Conservation (phyloP, 2,888 invertebrate genomes). For the Stenoptilia bipunctidactyla region DNA sequence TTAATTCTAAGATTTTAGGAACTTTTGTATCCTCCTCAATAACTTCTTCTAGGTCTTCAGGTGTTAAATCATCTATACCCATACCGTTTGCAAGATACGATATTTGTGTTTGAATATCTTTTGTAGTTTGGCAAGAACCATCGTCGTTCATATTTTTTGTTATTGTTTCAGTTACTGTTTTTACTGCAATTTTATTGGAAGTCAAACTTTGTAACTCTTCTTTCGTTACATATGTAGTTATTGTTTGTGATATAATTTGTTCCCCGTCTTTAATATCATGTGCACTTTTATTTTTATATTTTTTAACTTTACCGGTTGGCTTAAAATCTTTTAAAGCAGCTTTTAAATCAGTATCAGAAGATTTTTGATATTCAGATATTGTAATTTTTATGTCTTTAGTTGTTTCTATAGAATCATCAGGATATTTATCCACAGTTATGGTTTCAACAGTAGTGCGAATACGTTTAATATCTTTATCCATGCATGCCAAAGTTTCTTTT, state of each 20-base stretch:
- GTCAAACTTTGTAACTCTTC: slow-evolving; percentile 50
- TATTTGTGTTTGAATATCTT: slow-evolving; percentile 60
- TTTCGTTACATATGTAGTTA: slow-evolving; percentile 54
- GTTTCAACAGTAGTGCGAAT: slow-evolving; percentile 71
- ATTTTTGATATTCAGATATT: slow-evolving; percentile 60
- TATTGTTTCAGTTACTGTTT: slow-evolving; percentile 56
- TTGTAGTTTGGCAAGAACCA: slow-evolving; percentile 57
- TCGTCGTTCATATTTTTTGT: slow-evolving; percentile 52
- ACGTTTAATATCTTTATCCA: slow-evolving; percentile 64
- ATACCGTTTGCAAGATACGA: slow-evolving; percentile 60
- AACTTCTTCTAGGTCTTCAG: slow-evolving; percentile 51
- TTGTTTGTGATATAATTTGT: slow-evolving; percentile 50
- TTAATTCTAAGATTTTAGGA: slow-evolving; percentile 21
- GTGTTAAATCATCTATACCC: slow-evolving; percentile 55
- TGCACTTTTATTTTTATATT: slow-evolving; percentile 58
- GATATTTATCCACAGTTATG: slow-evolving; percentile 53
- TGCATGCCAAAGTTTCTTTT: slow-evolving; percentile 58
- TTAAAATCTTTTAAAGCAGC: slow-evolving; percentile 51
- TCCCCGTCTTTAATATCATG: slow-evolving; percentile 56
- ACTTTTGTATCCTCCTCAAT: slow-evolving; percentile 34
- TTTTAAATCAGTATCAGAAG: slow-evolving; percentile 54
- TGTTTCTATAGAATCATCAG: slow-evolving; percentile 69
- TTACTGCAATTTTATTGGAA: slow-evolving; percentile 52
- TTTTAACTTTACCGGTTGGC: slow-evolving; percentile 54
- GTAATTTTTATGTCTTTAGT: slow-evolving; percentile 66